These are phyloP conservation scores for Carollia perspicillata DNA, from an alignment of 2,113 vertebrate genomes.

Conservation along the genomic window DNA sequence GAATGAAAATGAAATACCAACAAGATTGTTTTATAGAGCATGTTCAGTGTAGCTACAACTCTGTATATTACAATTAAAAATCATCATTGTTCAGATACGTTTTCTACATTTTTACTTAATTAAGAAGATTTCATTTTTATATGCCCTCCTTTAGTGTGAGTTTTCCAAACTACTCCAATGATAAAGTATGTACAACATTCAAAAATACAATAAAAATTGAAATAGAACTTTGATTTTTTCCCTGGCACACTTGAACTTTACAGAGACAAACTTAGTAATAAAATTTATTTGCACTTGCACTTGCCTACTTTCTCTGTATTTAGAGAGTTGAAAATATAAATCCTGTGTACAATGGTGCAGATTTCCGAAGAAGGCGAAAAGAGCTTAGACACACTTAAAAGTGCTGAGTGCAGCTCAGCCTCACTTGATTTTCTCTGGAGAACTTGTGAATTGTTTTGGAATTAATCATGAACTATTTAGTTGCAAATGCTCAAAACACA, in stretches of 20 bases:
- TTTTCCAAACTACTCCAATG: not conserved
- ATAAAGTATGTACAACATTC: not conserved
- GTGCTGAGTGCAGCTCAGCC: not conserved
- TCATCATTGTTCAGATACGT: not conserved
- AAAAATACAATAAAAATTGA: not conserved
- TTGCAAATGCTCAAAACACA: slow-evolving; percentile 31
- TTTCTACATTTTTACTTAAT: not conserved
- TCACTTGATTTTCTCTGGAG: slow-evolving; percentile 28
- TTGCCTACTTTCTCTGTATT: not conserved
- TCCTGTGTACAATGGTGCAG: no score
- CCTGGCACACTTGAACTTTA: not conserved
- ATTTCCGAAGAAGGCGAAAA: not conserved
- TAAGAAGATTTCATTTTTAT: not conserved
- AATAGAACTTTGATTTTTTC: not conserved
- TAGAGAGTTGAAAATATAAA: not conserved
- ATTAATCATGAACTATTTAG: slow-evolving; percentile 32
- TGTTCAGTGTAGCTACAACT: not conserved
- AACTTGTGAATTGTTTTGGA: slow-evolving; percentile 23
- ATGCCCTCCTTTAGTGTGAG: not conserved
- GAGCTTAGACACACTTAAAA: slow-evolving; percentile 3
- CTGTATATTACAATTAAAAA: not conserved
- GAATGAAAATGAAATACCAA: not conserved
- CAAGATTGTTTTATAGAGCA: not conserved
- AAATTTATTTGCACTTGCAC: not conserved
- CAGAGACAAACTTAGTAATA: not conserved